Base-by-base conservation (phyloP, 2,888 invertebrate species). In the Mesorhabditis sp. region DNA sequence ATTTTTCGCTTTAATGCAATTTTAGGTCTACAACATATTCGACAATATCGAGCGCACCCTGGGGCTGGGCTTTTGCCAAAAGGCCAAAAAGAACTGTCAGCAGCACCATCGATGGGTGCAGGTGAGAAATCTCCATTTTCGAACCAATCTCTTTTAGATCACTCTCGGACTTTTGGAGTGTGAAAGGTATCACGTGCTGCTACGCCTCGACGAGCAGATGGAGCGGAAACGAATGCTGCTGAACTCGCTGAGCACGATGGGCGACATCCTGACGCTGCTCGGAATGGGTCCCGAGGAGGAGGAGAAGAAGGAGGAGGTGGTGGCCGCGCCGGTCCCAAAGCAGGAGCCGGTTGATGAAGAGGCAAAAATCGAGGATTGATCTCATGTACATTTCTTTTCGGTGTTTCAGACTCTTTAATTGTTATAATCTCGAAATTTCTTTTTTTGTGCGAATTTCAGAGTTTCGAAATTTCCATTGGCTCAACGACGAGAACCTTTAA, bases 41-140 rank as follows among this genome's bases (percentile, higher is more conserved):
- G 62, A 43, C n/a, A 6, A n/a, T 70, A 72, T 72, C 66, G 68
- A 74, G 74, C 43, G 70, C 74, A 50, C n/a, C 7, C 70, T 82
- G 63, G 75, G 73, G 10, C 70, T 74, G 4, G 72, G 70, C 6
- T 77, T 75, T 41, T 82, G 82, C 50, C 67, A 70, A 43, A 69
- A 70, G 13, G 71, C 69, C 7, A 71, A 72, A 43, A 76, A 77
- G 42, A 65, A 66, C 1, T 82, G 82, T 66, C 62, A 68, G 4
- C 70, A 65, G n/a, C 82, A 82, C 70, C 71, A 72, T 42, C 74
- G 75, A 69, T 82, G 82, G 82, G 41, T 77, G 4, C 80, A 77
- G 70, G 75, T 72, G 10, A 28, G 67, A n/a, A 7, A 41, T n/a
- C 63, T 61, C 7, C 15, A 43, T 67, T 43, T 69, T 63, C 45